A percentile compares a stretch with the other conserved stretches of the same genome.
These are phyloP conservation scores for Eriocheir sinensis DNA, from an alignment of 1,140 invertebrate species.

Conservation along the genomic window DNA sequence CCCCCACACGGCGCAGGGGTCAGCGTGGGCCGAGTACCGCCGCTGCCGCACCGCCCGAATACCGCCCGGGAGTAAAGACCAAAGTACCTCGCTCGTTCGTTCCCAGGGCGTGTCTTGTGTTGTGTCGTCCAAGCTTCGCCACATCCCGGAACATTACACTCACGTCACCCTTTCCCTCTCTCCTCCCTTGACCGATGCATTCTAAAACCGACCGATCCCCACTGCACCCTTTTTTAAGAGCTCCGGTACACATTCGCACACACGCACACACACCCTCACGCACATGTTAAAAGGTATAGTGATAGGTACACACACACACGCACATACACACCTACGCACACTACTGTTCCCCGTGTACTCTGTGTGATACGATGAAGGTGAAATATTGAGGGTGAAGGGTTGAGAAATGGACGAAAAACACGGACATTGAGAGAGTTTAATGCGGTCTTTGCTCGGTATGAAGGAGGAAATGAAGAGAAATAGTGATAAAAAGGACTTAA, in stretches of 20 bases:
- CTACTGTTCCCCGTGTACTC: too few relatives aligned
- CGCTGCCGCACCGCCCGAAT: neutral
- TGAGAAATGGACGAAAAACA: too few relatives aligned
- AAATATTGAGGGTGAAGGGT: too few relatives aligned
- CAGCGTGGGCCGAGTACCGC: neutral
- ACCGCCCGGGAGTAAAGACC: neutral
- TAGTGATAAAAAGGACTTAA: too few relatives aligned
- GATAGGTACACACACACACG: neutral
- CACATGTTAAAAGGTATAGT: constrained; percentile 32
- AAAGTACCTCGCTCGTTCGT: neutral
- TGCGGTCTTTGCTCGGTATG: too few relatives aligned
- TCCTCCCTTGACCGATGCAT: neutral
- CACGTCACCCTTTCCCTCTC: neutral
- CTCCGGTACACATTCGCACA: neutral
- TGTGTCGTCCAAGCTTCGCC: neutral
- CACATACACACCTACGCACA: neutral
- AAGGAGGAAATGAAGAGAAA: too few relatives aligned
- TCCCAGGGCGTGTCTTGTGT: neutral
- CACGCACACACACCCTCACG: constrained; percentile 24
- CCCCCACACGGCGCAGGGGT: neutral
- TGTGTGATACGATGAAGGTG: too few relatives aligned
- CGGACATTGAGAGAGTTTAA: too few relatives aligned
- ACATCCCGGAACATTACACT: constrained; percentile 28
- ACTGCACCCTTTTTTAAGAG: neutral
- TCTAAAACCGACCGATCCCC: neutral